These are phyloP conservation scores for Glossophaga mutica DNA, from an alignment of 2,797 vertebrate genomes.

Conservation along the genomic window DNA sequence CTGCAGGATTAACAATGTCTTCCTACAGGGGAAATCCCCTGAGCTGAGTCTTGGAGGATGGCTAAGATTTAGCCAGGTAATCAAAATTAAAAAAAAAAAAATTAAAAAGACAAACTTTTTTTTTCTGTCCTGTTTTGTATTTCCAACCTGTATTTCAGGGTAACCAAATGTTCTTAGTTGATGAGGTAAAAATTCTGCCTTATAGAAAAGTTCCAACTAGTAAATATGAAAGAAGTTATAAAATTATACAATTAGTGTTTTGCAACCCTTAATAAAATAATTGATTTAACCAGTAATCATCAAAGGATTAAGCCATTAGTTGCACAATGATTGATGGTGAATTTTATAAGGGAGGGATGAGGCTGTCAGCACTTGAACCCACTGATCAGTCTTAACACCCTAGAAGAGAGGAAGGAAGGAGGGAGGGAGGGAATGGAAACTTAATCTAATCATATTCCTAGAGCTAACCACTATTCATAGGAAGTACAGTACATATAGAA, in stretches of 20 bases:
- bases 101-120: background rate
- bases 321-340: background rate
- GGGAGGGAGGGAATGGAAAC: background rate
- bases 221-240: background rate
- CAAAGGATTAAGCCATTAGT: background rate
- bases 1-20: background rate
- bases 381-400: background rate
- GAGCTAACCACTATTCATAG: background rate
- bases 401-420: background rate
- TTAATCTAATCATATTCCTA: background rate
- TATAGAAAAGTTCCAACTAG: background rate
- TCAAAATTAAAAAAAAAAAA: background rate
- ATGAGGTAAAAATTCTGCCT: background rate
- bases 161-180: background rate
- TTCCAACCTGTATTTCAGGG: background rate
- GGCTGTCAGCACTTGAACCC: background rate
- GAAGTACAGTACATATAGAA: background rate
- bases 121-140: background rate
- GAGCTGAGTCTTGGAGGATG: background rate
- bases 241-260: background rate
- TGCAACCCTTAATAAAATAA: conserved; percentile 14
- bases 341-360: background rate
- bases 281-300: background rate
- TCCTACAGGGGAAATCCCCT: background rate
- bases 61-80: background rate